Conservation (phyloP, 2,888 invertebrate genomes). For the Drosophila fungiperda region DNA sequence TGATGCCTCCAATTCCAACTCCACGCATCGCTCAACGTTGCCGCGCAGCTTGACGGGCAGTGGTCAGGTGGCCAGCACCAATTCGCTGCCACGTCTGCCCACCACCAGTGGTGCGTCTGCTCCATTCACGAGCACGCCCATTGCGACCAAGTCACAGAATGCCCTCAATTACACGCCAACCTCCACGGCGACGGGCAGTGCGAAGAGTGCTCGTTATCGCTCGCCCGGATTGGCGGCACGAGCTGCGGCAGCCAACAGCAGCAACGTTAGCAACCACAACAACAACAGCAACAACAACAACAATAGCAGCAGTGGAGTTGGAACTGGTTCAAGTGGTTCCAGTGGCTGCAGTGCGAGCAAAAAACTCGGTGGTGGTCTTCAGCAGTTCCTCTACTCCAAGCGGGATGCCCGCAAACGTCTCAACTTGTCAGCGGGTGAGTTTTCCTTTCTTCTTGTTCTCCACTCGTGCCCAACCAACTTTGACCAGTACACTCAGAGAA, state of each 20-base stretch:
- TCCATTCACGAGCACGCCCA: conserved; percentile 83
- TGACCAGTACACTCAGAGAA: background rate
- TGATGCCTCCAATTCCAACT: conserved; percentile 65
- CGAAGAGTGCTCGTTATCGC: conserved; percentile 94
- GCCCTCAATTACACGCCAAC: conserved; percentile 82
- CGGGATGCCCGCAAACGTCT: conserved; percentile 86
- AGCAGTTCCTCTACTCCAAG: conserved; percentile 87
- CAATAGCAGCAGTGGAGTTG: conserved; percentile 60
- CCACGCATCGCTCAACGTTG: conserved; percentile 86
- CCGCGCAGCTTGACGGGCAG: conserved; percentile 87
- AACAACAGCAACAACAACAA: conserved; percentile 82
- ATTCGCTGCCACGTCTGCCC: conserved; percentile 92
- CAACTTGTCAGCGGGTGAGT: conserved; percentile 87
- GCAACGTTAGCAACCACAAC: conserved; percentile 77
- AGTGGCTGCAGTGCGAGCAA: conserved; percentile 86
- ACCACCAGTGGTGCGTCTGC: conserved; percentile 85
- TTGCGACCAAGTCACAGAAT: conserved; percentile 88
- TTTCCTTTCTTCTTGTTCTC: conserved; percentile 2
- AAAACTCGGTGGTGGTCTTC: conserved; percentile 88
- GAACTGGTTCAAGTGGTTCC: conserved; percentile 10
- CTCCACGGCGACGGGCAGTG: conserved; percentile 86
- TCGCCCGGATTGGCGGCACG: conserved; percentile 89
- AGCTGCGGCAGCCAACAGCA: conserved; percentile 76
- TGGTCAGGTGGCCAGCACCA: conserved; percentile 87
- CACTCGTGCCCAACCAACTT: background rate